phyloP scores from a whole-genome alignment of 2,888 invertebrate genomes.

The Diaphora mendica region DNA sequence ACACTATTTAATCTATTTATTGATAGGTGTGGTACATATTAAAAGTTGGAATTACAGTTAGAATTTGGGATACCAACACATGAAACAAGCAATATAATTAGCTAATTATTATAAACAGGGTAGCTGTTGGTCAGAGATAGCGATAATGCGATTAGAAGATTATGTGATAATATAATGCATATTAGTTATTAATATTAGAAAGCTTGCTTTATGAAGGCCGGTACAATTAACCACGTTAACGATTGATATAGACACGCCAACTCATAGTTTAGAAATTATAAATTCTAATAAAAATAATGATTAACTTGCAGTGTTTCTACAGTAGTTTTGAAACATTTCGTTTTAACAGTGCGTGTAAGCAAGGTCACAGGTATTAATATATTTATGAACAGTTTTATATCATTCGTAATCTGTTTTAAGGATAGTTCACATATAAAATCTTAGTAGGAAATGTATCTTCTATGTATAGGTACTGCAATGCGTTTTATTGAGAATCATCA shows the following conservation, averaged over 20 bases:
- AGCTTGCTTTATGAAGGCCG: constrained; percentile 64
- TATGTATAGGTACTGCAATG: background rate
- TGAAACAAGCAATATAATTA: background rate
- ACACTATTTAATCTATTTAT: too few relatives aligned
- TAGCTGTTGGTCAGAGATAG: background rate
- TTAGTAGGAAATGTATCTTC: background rate
- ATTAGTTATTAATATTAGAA: constrained; percentile 57
- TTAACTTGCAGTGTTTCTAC: constrained; percentile 43
- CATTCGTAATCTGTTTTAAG: constrained; percentile 27
- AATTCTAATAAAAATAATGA: constrained; percentile 30
- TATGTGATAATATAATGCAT: constrained; percentile 26
- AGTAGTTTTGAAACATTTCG: constrained; percentile 70
- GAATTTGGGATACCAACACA: too few relatives aligned
- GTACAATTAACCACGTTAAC: constrained; percentile 54
- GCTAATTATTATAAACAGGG: background rate
- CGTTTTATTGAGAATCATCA: background rate
- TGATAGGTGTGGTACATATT: too few relatives aligned
- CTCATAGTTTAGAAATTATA: constrained; percentile 58
- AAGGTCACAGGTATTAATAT: constrained; percentile 63
- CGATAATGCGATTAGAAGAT: constrained; percentile 9
- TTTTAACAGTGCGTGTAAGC: constrained; percentile 38
- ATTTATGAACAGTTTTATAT: constrained; percentile 32
- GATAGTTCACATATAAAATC: constrained; percentile 13
- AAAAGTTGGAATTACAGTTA: too few relatives aligned
- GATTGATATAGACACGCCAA: constrained; percentile 66